Base-by-base conservation (phyloP, 2,113 vertebrate genomes). In the Pogona vitticeps region DNA sequence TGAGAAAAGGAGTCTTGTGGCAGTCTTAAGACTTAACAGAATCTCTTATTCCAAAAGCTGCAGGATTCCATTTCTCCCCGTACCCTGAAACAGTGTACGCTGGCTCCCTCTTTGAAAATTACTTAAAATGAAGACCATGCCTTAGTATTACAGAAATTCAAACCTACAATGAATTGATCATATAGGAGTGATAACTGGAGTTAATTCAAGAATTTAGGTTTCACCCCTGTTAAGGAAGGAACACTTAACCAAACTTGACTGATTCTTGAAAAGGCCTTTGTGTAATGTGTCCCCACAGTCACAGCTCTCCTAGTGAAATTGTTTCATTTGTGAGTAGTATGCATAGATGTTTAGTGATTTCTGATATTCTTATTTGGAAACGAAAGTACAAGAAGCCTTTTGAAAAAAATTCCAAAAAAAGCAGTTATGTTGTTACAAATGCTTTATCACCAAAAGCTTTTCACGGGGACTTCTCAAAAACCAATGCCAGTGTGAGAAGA, bases 191-290 rank as follows among this genome's bases (percentile, higher is more conserved):
- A 0, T 71, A 72, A 76, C 1, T 46, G n/a, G n/a, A n/a, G n/a
- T n/a, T n/a, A n/a, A n/a, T n/a, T n/a, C n/a, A n/a, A 20, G 33
- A 40, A 36, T 18, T 52, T 52, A 5, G 46, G 26, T 1, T 20
- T n/a, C 65, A 73, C 40, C 0, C 0, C 0, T 61, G 18, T 56
- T 71, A 80, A 42, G 18, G 28, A 5, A 80, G 38, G 18, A 76
- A 42, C n/a, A 33, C 23, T 63, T 26, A 1, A 36, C 8, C 17
- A 76, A 26, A 31, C 63, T 23, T 1, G 73, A 7, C 36, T 88
- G 31, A 6, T 6, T 2, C 80, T 58, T 87, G 58, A 15, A 52
- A 68, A 56, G 12, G 42, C 18, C 9, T 1, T n/a, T 28, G n/a
- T n/a, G 68, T 21, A 42, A 1, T 18, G 3, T 65, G 20, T 33